Evolutionary conservation across 92 coral and sea anemone species (phyloP).

Genomic region (Bergia puertoricense): DNA sequence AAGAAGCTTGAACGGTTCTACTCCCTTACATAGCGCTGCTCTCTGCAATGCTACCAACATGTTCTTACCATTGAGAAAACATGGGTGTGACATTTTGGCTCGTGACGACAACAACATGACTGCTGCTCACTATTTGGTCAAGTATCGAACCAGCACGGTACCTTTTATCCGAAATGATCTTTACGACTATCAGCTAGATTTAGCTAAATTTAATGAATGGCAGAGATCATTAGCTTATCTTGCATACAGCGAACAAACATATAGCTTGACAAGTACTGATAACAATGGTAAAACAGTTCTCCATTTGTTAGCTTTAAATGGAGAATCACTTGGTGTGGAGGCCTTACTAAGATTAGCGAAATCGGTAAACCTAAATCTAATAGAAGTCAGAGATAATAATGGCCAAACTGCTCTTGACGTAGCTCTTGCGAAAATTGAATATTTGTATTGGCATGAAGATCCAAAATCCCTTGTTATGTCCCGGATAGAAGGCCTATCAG

Average conservation of each 20-base stretch:
- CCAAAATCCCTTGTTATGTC: background rate
- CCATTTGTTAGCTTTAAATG: slow-evolving; percentile 5
- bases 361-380: background rate
- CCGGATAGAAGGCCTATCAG: background rate
- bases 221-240: background rate
- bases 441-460: background rate
- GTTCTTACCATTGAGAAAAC: slow-evolving; percentile 3
- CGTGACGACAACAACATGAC: slow-evolving; percentile 34
- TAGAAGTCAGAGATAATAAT: background rate
- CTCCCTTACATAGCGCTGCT: slow-evolving; percentile 60
- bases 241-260: background rate
- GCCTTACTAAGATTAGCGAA: background rate
- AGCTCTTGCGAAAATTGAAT: background rate
- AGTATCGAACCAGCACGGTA: background rate
- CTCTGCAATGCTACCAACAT: slow-evolving; percentile 28
- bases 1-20: slow-evolving; percentile 41
- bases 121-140: slow-evolving; percentile 44
- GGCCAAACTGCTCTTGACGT: slow-evolving; percentile 4
- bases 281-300: background rate
- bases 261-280: background rate
- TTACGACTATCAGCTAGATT: background rate
- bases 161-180: background rate
- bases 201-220: background rate
- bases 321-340: background rate
- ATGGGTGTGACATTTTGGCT: slow-evolving; percentile 15